phyloP scores from a whole-genome alignment of 2,113 vertebrate species.

The Oreochromis aureus region DNA sequence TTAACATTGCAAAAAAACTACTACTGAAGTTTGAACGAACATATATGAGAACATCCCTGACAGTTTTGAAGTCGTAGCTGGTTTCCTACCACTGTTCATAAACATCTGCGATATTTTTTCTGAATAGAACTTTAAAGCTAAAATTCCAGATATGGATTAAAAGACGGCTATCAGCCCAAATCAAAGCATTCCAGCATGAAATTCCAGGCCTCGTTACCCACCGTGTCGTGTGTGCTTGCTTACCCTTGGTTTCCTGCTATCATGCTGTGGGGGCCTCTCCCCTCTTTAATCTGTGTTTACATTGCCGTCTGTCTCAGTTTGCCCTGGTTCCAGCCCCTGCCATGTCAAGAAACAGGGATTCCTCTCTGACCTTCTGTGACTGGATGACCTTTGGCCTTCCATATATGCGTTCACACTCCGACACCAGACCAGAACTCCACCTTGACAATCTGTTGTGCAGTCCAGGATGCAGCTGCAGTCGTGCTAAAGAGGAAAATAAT shows the following conservation, averaged over 20 bases:
- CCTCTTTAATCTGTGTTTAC: constrained; percentile 55
- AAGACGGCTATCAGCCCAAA: neutral
- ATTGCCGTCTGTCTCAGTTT: constrained; percentile 30
- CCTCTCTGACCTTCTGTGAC: constrained; percentile 42
- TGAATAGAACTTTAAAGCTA: neutral
- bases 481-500: neutral
- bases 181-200: neutral
- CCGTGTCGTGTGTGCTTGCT: neutral
- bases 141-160: neutral
- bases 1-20: accelerated
- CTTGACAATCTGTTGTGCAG: neutral
- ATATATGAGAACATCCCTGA: neutral
- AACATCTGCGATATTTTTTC: neutral
- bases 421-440: neutral
- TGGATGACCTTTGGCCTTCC: constrained; percentile 28
- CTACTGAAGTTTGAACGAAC: accelerated
- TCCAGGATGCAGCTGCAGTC: constrained; percentile 31
- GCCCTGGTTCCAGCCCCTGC: neutral
- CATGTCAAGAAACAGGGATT: constrained; percentile 11
- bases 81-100: accelerated
- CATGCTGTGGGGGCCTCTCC: neutral
- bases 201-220: neutral
- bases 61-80: neutral
- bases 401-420: neutral
- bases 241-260: neutral